Conservation (phyloP, 2,113 vertebrate genomes). For the Lutjanus erythropterus region DNA sequence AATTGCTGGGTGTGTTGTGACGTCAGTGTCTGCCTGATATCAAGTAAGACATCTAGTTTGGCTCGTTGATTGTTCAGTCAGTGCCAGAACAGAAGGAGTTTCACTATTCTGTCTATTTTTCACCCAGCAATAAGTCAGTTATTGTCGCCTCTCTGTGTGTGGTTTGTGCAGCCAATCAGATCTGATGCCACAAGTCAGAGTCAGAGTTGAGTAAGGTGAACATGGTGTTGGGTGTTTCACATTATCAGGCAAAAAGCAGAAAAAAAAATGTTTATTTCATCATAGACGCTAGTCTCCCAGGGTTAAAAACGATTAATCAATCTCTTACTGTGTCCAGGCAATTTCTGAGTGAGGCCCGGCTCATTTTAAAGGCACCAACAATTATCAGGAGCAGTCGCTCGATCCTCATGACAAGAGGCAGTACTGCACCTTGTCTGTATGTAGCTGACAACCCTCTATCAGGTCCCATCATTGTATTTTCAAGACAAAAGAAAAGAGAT, state of each 20-base stretch:
- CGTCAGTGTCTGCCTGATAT: neutral
- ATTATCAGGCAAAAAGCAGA: neutral
- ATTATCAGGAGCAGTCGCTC: slow-evolving; percentile 20
- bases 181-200: neutral
- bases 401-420: slow-evolving; percentile 14
- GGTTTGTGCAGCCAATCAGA: slow-evolving; percentile 35
- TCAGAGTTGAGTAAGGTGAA: slow-evolving; percentile 21
- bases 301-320: slow-evolving; percentile 28
- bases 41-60: slow-evolving; percentile 10
- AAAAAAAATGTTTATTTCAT: neutral
- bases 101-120: slow-evolving; percentile 36
- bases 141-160: slow-evolving; percentile 29
- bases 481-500: slow-evolving; percentile 12
- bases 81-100: slow-evolving; percentile 6
- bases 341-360: neutral
- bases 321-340: neutral
- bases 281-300: neutral
- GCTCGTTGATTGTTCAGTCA: slow-evolving; percentile 19
- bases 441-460: slow-evolving; percentile 7
- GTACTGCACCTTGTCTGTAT: slow-evolving; percentile 14
- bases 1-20: neutral
- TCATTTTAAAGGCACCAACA: slow-evolving; percentile 10
- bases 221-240: slow-evolving; percentile 7
- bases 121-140: slow-evolving; percentile 29
- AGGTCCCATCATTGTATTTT: neutral